A percentile compares a stretch with the other conserved stretches of the same genome.
phyloP scores from a whole-genome alignment of 2,888 invertebrate genomes.

The Endomychus coccineus region DNA sequence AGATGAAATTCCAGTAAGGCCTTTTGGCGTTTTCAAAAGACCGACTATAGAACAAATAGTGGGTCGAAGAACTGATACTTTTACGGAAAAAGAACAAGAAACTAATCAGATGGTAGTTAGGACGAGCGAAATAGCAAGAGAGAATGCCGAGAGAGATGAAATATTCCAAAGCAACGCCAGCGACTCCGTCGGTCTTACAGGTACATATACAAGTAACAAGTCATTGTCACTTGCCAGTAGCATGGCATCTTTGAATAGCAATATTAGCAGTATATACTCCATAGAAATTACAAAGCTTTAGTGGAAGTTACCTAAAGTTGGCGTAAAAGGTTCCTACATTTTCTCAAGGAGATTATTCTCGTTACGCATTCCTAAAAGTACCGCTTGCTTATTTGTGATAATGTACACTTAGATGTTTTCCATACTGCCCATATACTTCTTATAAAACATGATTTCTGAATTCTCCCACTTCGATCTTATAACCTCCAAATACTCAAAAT shows the following conservation, averaged over 20 bases:
- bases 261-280: slow-evolving; percentile 28
- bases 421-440: no score
- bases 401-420: no score
- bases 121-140: slow-evolving; percentile 53
- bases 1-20: slow-evolving; percentile 73
- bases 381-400: no score
- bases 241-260: slow-evolving; percentile 15
- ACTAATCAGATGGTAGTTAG: slow-evolving; percentile 68
- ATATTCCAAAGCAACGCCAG: slow-evolving; percentile 55
- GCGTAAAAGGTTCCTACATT: no score
- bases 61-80: slow-evolving; percentile 69
- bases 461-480: no score
- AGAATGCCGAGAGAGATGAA: slow-evolving; percentile 46
- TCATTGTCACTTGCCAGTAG: slow-evolving; percentile 20
- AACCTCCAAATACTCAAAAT: no score
- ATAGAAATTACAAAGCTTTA: slow-evolving; percentile 11
- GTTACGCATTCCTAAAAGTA: no score
- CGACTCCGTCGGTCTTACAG: slow-evolving; percentile 45
- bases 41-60: slow-evolving; percentile 75
- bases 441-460: no score
- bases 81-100: slow-evolving; percentile 71
- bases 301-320: no score
- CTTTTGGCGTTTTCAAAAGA: slow-evolving; percentile 77
- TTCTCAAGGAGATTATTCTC: no score
- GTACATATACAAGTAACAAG: slow-evolving; percentile 47